Base-by-base conservation (phyloP, 2,888 invertebrate species). In the Aleiodes leptofemur region DNA sequence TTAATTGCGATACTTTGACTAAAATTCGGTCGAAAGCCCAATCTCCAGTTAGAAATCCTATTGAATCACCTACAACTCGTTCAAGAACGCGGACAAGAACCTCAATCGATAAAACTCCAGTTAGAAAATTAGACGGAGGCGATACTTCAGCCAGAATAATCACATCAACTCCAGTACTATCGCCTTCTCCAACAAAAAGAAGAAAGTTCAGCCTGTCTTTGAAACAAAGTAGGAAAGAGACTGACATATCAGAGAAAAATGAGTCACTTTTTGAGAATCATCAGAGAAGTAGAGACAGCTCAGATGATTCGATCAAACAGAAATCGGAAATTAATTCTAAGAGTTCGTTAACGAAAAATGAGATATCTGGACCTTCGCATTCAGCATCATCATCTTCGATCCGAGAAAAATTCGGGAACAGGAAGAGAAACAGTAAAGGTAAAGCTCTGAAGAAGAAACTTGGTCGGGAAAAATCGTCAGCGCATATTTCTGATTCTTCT, bases 331-430 rank as follows among this genome's bases (percentile, higher is more conserved):
- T 34, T 34, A 34, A 34, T 34, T 34, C 34, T 6, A 34, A 34
- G 34, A 4, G 34, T 3, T 34, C 34, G 6, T 3, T 6, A 3
- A 34, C 34, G 34, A 34, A 6, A 6, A 34, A 3, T 69, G 81
- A 82, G 69, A 78, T 86, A 64, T 61, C 88, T 23, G 80, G 85
- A 70, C 77, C 77, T 0, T 84, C 84, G 7, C 79, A 84, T 38
- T 16, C 64, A 43, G 9, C 43, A 4, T 16, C 64, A 43, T 16
- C 9, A 23, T 23, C 64, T 61, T 31, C n/a, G 13, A 50, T 31
- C 14, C 3, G n/a, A 14, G 4, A 64, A 64, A 64, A 64, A 11
- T 13, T 0, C 9, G 2, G 1, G 11, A 48, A 13, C 8, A 5
- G 13, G 29, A 48, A n/a, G 68, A 13, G 61, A 74, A 23, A 72